phyloP scores from a whole-genome alignment of 1,140 invertebrate genomes.

The Calosoma granatense region DNA sequence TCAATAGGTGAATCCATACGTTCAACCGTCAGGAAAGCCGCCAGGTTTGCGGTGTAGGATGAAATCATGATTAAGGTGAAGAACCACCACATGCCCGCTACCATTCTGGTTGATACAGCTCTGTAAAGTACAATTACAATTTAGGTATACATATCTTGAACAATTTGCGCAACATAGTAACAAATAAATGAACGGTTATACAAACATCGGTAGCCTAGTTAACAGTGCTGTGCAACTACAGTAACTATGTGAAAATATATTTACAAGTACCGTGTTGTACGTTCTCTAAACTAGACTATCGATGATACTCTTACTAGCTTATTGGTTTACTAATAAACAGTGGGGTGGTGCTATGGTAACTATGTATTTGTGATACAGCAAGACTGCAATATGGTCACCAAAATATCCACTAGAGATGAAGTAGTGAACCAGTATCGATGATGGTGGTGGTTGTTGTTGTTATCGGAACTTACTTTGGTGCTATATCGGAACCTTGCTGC shows the following conservation, averaged over 20 bases:
- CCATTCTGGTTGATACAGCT: slow-evolving; percentile 78
- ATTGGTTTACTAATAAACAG: no score
- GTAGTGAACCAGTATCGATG: slow-evolving; percentile 17
- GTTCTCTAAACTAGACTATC: no score
- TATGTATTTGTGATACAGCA: not conserved
- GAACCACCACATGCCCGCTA: slow-evolving; percentile 93
- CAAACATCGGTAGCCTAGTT: no score
- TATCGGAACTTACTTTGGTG: slow-evolving; percentile 46
- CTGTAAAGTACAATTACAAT: slow-evolving; percentile 37
- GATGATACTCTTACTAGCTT: no score
- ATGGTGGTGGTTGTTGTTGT: slow-evolving; percentile 11
- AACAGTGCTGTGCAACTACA: no score
- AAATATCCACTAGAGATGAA: not conserved
- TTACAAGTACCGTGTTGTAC: not conserved
- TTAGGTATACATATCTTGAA: not conserved
- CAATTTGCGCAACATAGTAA: not conserved
- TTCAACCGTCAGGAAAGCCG: slow-evolving; percentile 94
- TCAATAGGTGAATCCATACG: slow-evolving; percentile 94
- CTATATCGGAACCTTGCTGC: slow-evolving; percentile 87
- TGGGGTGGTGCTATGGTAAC: no score
- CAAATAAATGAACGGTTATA: no score
- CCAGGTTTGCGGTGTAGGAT: slow-evolving; percentile 95
- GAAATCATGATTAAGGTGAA: slow-evolving; percentile 98
- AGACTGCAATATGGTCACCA: not conserved
- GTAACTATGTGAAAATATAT: no score